Evolutionary conservation across 2,888 invertebrate species (phyloP).

Genomic region (Priocnemis perturbator): DNA sequence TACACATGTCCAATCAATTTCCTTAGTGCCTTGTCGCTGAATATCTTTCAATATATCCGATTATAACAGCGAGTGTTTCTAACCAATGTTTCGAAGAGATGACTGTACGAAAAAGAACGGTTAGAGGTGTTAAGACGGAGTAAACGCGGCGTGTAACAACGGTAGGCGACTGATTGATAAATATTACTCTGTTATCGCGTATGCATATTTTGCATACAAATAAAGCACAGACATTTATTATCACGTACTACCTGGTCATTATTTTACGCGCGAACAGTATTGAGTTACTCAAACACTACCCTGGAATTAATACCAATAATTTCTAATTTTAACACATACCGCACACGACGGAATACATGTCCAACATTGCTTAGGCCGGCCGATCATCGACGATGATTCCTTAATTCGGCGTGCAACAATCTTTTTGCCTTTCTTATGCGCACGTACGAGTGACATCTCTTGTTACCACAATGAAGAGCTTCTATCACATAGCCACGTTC

Average conservation of each 20-base stretch:
- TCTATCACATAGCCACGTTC: too few species aligned
- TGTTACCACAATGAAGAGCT: background rate
- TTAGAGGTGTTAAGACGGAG: too few species aligned
- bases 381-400: slow-evolving; percentile 17
- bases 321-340: slow-evolving; percentile 36
- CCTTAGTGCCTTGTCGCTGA: background rate
- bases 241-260: background rate
- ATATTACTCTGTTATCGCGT: too few species aligned
- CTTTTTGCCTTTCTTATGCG: slow-evolving; percentile 27
- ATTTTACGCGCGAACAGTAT: too few species aligned
- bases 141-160: too few species aligned
- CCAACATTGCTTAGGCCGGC: slow-evolving; percentile 29
- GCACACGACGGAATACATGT: slow-evolving; percentile 36
- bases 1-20: slow-evolving; percentile 4
- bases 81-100: too few species aligned
- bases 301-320: too few species aligned
- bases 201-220: slow-evolving; percentile 13
- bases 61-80: too few species aligned
- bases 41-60: background rate
- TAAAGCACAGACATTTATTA: slow-evolving; percentile 8
- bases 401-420: slow-evolving; percentile 10
- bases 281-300: too few species aligned
- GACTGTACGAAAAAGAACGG: too few species aligned
- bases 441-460: slow-evolving; percentile 47
- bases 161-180: too few species aligned